Evolutionary conservation across 1,140 invertebrate genomes (phyloP).

Genomic region (Microplitis mediator): DNA sequence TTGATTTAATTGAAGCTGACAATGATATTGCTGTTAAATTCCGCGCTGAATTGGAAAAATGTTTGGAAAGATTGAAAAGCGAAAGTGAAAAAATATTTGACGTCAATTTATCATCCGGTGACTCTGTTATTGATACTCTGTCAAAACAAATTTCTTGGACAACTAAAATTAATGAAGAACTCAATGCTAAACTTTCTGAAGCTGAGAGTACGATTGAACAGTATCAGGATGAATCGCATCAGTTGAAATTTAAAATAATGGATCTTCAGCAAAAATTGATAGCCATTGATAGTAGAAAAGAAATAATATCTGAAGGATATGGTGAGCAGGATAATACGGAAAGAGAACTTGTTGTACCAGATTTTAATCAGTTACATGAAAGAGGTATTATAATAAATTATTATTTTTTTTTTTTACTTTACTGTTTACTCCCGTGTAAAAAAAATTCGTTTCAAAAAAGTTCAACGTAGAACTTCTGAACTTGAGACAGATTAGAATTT

Average conservation of each 20-base stretch:
- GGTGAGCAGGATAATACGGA: slow-evolving; percentile 57
- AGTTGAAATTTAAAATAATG: slow-evolving; percentile 67
- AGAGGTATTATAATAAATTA: slow-evolving; percentile 42
- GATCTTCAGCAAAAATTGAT: slow-evolving; percentile 60
- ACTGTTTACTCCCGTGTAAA: too few species aligned
- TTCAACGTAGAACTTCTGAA: too few species aligned
- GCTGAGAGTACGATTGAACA: slow-evolving; percentile 59
- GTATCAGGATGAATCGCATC: slow-evolving; percentile 63
- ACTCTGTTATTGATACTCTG: slow-evolving; percentile 32
- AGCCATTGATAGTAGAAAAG: slow-evolving; percentile 62
- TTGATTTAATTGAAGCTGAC: slow-evolving; percentile 48
- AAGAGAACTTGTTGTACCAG: slow-evolving; percentile 45
- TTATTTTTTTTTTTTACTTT: not conserved
- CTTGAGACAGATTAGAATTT: too few species aligned
- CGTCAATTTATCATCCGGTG: slow-evolving; percentile 59
- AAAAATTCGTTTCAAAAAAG: too few species aligned
- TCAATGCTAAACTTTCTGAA: slow-evolving; percentile 55
- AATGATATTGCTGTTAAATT: slow-evolving; percentile 67
- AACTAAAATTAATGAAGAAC: slow-evolving; percentile 44
- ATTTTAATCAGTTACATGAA: slow-evolving; percentile 55
- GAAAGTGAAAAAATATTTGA: slow-evolving; percentile 73
- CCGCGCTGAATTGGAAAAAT: slow-evolving; percentile 67
- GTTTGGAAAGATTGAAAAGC: slow-evolving; percentile 67
- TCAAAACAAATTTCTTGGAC: slow-evolving; percentile 38
- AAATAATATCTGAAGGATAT: slow-evolving; percentile 71